phyloP scores from a whole-genome alignment of 2,113 vertebrate genomes.

The Camelus dromedarius region DNA sequence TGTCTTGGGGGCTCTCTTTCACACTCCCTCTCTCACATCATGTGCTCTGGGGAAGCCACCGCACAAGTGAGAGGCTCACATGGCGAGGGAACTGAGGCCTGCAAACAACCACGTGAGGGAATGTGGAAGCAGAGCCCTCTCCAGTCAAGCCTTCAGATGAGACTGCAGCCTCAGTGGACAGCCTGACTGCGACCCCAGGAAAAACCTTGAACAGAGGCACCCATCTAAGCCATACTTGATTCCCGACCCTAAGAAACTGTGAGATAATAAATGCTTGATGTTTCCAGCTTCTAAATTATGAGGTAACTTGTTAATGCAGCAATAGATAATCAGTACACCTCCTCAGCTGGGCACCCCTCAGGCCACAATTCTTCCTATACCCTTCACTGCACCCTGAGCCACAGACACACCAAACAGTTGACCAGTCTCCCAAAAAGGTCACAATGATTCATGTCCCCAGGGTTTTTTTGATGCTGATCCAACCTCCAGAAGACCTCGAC shows the following conservation, averaged over 20 bases:
- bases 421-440: background rate
- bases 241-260: background rate
- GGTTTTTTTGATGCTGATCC: background rate
- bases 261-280: background rate
- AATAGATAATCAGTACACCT: background rate
- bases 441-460: background rate
- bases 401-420: too few species aligned
- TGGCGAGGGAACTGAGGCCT: background rate
- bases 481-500: background rate
- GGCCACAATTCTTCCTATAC: background rate
- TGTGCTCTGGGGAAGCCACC: background rate
- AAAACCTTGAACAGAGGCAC: background rate
- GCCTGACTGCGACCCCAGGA: too few species aligned
- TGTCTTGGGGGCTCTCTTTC: background rate
- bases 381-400: background rate
- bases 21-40: background rate
- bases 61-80: background rate
- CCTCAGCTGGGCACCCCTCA: background rate
- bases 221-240: background rate
- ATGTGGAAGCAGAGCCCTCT: background rate
- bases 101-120: accelerated
- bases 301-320: background rate
- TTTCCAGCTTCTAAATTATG: background rate
- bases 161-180: background rate
- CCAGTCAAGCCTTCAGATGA: background rate